phyloP scores from a whole-genome alignment of 2,113 vertebrate genomes.

The Sitta europaea region DNA sequence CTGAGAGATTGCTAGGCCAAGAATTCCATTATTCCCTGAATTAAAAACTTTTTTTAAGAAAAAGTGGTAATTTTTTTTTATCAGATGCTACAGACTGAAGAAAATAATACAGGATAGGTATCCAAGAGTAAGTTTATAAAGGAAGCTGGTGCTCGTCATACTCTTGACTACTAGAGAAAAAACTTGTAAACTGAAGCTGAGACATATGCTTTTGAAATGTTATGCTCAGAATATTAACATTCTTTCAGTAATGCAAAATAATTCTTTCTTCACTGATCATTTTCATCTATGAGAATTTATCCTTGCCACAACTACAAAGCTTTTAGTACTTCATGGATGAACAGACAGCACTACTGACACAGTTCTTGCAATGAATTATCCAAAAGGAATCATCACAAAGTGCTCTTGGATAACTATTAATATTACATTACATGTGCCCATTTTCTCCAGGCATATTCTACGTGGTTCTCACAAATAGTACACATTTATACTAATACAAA shows the following conservation, averaged over 20 bases:
- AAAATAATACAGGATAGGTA: not conserved
- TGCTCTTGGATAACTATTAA: not conserved
- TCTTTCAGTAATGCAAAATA: not conserved
- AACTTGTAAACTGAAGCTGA: not conserved
- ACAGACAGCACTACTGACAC: not conserved
- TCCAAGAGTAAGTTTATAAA: not conserved
- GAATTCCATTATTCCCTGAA: not conserved
- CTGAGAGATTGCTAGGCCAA: not conserved
- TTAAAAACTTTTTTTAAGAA: not conserved
- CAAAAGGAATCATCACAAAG: not conserved
- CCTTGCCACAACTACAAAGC: not conserved
- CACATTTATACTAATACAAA: not conserved
- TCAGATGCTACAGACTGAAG: not conserved
- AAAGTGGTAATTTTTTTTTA: not conserved
- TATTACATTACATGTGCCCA: not conserved
- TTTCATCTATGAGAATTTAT: not conserved
- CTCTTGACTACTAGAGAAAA: not conserved
- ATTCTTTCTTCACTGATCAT: not conserved
- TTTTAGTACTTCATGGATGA: not conserved
- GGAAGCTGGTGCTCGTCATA: not conserved
- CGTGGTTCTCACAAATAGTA: not conserved
- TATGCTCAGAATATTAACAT: not conserved
- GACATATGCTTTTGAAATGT: not conserved
- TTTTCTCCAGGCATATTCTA: not conserved
- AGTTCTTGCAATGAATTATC: not conserved